Evolutionary conservation across 2,113 vertebrate genomes (phyloP), one percentile per base, ranked within the genome.

Genomic region (Perca flavescens): DNA sequence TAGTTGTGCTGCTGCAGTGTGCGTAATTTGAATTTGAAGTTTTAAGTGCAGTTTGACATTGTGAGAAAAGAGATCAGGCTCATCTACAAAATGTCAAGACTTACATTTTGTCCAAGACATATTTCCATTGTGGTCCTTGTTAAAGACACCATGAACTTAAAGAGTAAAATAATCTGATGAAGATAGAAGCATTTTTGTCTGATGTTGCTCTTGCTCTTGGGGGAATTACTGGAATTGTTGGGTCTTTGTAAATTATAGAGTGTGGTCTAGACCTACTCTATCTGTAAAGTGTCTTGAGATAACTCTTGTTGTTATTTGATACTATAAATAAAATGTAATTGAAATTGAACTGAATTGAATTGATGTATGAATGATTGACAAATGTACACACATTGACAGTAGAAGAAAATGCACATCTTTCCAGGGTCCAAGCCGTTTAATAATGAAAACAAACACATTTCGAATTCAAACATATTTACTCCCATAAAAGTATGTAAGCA

Each of bases 11-110:
- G 40, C 22, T 49, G 43, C 43, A 47, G 11, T 61, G 61, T 2
- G 21, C 1, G 7, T 76, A 36, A 68, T 74, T 73, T 66, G 54
- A 80, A 69, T 77, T 72, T 79, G 47, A 74, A 40, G 16, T 19
- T 62, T 62, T 63, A n/a, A 16, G 61, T 63, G 61, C 61, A 40
- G 36, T 43, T 12, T 11, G 9, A 31, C 47, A 50, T 19, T 6
- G 10, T 68, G 11, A 34, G 2, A 52, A 52, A 67, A 31, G 10
- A 50, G 14, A 66, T 25, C n/a, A 25, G 3, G 7, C 16, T 49
- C 22, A n/a, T 62, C 49, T 34, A 9, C 43, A 72, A 43, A 46
- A 61, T n/a, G 25, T 40, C 36, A n/a, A 36, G 22, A 17, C 17
- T 49, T 49, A 17, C 7, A 53, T 53, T 53, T 53, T 19, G 16